Base-by-base conservation (phyloP, 2,888 invertebrate species). In the Temnothorax unifasciatus region DNA sequence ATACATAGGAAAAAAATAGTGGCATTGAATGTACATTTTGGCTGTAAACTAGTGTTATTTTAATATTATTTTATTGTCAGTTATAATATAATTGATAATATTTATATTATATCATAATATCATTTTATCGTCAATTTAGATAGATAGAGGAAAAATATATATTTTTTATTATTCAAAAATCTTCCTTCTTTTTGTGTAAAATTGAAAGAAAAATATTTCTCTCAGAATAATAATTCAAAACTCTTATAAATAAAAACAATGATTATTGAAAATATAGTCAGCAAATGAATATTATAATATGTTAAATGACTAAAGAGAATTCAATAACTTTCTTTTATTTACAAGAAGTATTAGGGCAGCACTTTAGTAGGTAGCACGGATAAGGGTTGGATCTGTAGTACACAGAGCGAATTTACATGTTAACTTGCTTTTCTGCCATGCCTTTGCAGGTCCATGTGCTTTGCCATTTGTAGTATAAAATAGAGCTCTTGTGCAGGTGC, bases 381-480 rank as follows among this genome's bases (percentile, higher is more conserved):
- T 66, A 66, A 68, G 18, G 9, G 13, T 68, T 41, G 25, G 41
- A 34, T 3, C 8, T 25, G 4, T 38, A 66, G 25, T 41, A 25
- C 15, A 13, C 38, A 13, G 13, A n/a, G 4, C 11, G 11, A 44
- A 59, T 79, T 79, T 79, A 79, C 34, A 69, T 77, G 57, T 69
- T 44, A 21, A 59, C 21, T 71, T 18, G 34, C 18, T 71, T 68
- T 76, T 52, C 76, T 44, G 52, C 25, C n/a, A n/a, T 57, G 44
- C 34, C 47, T 69, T 79, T 79, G 34, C 71, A 57, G 44, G 34
- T 71, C 15, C 44, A 34, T 13, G 38, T 52, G 38, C 18, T 69
- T 38, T 54, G 25, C 21, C 61, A 63, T 75, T 68, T 34, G 52
- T 15, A 54, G 41, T 21, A 21, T 69, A 71, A 71, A 79, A 71